These are phyloP conservation scores for Euplexia lucipara DNA, from an alignment of 2,888 invertebrate genomes.

Conservation along the genomic window DNA sequence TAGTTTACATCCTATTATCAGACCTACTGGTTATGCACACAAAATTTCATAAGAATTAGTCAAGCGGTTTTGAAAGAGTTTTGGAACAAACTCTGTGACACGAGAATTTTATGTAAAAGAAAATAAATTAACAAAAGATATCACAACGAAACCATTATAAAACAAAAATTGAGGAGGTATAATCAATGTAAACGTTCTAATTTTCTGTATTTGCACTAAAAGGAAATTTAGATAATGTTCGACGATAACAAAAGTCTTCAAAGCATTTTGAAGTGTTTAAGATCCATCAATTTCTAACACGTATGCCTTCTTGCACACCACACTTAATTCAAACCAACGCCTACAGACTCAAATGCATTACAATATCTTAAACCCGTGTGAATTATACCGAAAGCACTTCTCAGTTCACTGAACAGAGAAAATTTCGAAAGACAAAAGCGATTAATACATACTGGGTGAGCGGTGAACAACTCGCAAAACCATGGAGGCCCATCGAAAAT, in stretches of 20 bases:
- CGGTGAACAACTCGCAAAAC: conserved; percentile 28
- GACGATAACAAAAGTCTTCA: conserved; percentile 14
- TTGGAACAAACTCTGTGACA: too few species aligned
- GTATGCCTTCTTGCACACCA: conserved; percentile 1
- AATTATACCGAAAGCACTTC: conserved; percentile 39
- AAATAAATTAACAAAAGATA: too few species aligned
- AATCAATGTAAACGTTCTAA: neutral
- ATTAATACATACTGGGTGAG: conserved; percentile 31
- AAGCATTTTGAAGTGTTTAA: conserved; percentile 34
- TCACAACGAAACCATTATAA: neutral
- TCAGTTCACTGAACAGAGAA: conserved; percentile 43
- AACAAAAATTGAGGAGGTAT: neutral
- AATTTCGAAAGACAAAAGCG: conserved; percentile 45
- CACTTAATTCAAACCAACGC: conserved; percentile 19
- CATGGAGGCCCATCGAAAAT: conserved; percentile 66
- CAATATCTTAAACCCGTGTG: conserved; percentile 44
- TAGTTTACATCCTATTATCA: too few species aligned
- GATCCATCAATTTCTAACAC: conserved; percentile 30
- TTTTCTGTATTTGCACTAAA: neutral
- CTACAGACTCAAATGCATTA: conserved; percentile 47
- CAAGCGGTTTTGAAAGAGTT: too few species aligned
- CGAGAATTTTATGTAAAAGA: too few species aligned
- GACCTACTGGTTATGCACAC: too few species aligned
- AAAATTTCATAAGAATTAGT: too few species aligned
- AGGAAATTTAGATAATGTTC: conserved; percentile 9